Percentiles rank a stretch among this genome's conserved stretches.
Conservation (phyloP, 1,140 invertebrate genomes). For the Macrocentrus cingulum region DNA sequence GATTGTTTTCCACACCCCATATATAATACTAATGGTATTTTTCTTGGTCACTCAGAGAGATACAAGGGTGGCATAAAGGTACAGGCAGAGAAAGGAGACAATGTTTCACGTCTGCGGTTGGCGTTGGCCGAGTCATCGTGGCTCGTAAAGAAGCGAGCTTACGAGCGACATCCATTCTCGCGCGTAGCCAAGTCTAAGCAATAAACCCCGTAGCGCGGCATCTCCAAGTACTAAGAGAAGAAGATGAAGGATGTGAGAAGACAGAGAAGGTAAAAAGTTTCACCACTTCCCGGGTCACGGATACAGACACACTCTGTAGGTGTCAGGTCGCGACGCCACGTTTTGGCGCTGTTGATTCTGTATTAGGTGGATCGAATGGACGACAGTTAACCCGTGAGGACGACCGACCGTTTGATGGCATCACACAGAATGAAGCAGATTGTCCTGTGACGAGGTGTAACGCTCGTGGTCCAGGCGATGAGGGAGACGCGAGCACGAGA, state of each 20-base stretch:
- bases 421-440: neutral
- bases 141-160: slow-evolving; percentile 58
- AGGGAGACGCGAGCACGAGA: slow-evolving; percentile 13
- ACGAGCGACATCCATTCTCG: slow-evolving; percentile 45
- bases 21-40: neutral
- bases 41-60: too few species aligned
- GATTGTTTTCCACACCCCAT: too few species aligned
- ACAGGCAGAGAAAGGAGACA: slow-evolving; percentile 19
- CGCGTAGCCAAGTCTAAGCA: slow-evolving; percentile 2
- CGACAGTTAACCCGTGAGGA: neutral
- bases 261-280: slow-evolving; percentile 26
- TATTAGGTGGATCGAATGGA: neutral
- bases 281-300: neutral
- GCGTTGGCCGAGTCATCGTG: slow-evolving; percentile 48
- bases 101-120: slow-evolving; percentile 46
- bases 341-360: neutral
- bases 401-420: neutral
- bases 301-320: too few species aligned
- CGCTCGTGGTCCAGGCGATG: neutral
- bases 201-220: slow-evolving; percentile 8
- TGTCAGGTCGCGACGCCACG: neutral
- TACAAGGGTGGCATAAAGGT: neutral
- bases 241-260: slow-evolving; percentile 24
- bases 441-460: neutral
- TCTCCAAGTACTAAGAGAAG: slow-evolving; percentile 23